phyloP scores from a whole-genome alignment of 2,888 invertebrate species.

The Incurvaria masculella region DNA sequence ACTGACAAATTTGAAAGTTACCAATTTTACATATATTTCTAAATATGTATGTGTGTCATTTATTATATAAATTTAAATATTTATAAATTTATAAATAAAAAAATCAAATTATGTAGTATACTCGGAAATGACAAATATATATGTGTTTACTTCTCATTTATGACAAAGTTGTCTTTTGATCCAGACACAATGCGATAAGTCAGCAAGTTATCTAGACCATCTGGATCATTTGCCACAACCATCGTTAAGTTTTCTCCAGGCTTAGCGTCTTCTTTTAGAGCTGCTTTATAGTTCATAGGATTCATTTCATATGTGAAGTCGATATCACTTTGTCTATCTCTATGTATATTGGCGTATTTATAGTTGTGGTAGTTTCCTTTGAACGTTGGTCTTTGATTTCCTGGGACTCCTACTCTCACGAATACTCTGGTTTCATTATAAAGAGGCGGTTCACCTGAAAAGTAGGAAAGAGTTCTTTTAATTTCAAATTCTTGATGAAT shows the following conservation, averaged over 20 bases:
- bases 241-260: constrained; percentile 67
- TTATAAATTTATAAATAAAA: too few species aligned
- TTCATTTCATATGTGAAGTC: constrained; percentile 55
- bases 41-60: constrained; percentile 7
- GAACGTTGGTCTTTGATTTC: constrained; percentile 77
- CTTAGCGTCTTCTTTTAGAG: constrained; percentile 66
- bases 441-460: constrained; percentile 59
- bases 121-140: too few species aligned
- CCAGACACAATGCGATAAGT: constrained; percentile 70
- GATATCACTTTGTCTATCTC: constrained; percentile 31
- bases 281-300: constrained; percentile 69
- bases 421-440: constrained; percentile 63
- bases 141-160: constrained; percentile 72
- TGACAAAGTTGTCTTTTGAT: constrained; percentile 73
- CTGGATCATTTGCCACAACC: constrained; percentile 74
- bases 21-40: constrained; percentile 1
- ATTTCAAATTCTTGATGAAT: background rate
- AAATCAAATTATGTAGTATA: too few species aligned
- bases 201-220: constrained; percentile 67
- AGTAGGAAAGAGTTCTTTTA: background rate
- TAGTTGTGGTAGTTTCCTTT: constrained; percentile 66
- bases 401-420: constrained; percentile 75
- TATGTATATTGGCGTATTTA: constrained; percentile 37
- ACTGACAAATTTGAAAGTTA: constrained; percentile 1
- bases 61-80: too few species aligned